These are phyloP conservation scores for Cephus runcator DNA, from an alignment of 2,888 invertebrate species.

Conservation along the genomic window DNA sequence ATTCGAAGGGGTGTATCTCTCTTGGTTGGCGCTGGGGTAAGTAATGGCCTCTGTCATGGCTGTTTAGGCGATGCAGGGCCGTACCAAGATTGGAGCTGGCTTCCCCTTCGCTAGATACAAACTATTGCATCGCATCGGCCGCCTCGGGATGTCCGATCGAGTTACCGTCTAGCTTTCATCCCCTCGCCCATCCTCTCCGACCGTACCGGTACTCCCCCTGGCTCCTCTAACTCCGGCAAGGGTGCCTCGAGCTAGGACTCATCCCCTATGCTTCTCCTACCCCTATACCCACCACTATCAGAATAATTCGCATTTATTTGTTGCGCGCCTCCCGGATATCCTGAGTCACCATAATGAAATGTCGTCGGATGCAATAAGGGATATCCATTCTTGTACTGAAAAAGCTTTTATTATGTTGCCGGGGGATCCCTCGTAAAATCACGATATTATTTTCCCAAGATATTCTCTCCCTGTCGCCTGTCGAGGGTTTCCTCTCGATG, in stretches of 20 bases:
- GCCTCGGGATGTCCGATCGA: constrained; percentile 56
- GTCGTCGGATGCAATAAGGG: constrained; percentile 40
- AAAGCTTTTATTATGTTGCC: constrained; percentile 43
- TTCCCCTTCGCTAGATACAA: constrained; percentile 52
- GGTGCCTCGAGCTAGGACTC: constrained; percentile 13
- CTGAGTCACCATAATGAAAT: constrained; percentile 42
- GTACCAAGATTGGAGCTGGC: constrained; percentile 54
- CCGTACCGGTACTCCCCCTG: constrained; percentile 27
- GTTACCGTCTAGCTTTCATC: constrained; percentile 44
- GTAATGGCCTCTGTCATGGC: constrained; percentile 56
- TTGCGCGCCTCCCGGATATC: constrained; percentile 20
- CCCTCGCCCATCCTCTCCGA: constrained; percentile 32
- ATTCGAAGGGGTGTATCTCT: constrained; percentile 40
- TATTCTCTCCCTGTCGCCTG: constrained; percentile 22
- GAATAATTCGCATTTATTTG: constrained; percentile 49
- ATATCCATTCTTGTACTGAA: constrained; percentile 31
- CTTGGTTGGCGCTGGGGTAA: constrained; percentile 26
- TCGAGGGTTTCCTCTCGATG: constrained; percentile 28
- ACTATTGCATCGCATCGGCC: constrained; percentile 53
- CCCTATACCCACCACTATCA: constrained; percentile 24
- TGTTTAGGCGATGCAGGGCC: constrained; percentile 50
- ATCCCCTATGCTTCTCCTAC: constrained; percentile 13
- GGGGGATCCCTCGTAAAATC: constrained; percentile 34
- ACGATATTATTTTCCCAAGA: constrained; percentile 34
- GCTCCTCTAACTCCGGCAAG: constrained; percentile 16